A percentile compares a stretch with the other conserved stretches of the same genome.
These are phyloP conservation scores for Glaucidium brasilianum DNA, from an alignment of 2,113 vertebrate species.

Conservation along the genomic window DNA sequence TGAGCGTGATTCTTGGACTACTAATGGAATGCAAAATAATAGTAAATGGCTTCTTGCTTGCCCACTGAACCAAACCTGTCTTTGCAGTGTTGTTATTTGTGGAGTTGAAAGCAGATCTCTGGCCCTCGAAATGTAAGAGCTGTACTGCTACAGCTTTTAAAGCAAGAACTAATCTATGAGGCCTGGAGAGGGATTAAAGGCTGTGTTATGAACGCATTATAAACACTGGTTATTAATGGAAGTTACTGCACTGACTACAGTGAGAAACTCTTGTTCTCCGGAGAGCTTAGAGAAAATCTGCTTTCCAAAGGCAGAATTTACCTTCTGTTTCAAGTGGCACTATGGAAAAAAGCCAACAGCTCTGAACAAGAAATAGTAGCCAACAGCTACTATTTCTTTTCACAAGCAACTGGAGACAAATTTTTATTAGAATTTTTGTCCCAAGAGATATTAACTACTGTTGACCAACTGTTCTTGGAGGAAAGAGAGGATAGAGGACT, in stretches of 20 bases:
- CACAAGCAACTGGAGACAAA: neutral
- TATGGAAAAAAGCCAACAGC: neutral
- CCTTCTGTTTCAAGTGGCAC: neutral
- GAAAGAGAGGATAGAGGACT: neutral
- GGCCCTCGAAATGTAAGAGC: neutral
- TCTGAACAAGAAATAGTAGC: neutral
- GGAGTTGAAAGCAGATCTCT: neutral
- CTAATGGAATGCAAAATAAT: neutral
- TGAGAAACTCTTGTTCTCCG: neutral
- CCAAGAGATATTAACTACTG: neutral
- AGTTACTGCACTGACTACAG: neutral
- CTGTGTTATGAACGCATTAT: neutral
- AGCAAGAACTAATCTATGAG: neutral
- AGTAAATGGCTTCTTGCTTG: neutral
- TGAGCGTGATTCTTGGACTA: neutral
- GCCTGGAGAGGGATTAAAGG: neutral
- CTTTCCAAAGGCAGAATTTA: neutral
- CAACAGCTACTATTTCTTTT: neutral
- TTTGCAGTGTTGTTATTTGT: neutral
- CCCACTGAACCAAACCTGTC: neutral
- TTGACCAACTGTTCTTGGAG: neutral
- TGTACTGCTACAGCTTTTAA: neutral
- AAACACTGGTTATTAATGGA: neutral
- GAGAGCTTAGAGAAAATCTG: neutral
- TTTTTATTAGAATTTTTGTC: neutral